These are phyloP conservation scores for Lynx canadensis DNA, from an alignment of 2,113 vertebrate genomes.

Conservation along the genomic window DNA sequence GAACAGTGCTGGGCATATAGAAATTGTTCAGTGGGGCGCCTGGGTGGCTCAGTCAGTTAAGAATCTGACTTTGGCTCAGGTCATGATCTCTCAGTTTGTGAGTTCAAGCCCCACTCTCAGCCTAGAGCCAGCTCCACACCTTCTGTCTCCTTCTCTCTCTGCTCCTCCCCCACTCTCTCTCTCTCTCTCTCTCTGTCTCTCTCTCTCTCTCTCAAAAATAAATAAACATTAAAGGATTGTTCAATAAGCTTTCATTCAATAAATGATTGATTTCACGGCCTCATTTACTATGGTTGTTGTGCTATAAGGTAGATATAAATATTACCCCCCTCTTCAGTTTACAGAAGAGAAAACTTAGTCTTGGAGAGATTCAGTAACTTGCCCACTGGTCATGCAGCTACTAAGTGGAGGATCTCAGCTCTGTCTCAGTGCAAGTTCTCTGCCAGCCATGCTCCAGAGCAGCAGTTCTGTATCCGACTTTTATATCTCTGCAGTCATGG, in stretches of 20 bases:
- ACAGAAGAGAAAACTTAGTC: slow-evolving; percentile 8
- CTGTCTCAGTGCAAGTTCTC: background rate
- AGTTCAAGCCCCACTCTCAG: no score
- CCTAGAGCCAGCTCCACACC: no score
- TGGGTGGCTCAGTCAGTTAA: no score
- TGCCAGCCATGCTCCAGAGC: background rate
- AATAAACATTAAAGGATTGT: background rate
- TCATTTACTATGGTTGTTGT: background rate
- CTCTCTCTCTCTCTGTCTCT: no score
- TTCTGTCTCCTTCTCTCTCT: no score
- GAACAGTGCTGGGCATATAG: background rate
- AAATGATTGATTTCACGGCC: background rate
- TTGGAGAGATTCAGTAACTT: background rate
- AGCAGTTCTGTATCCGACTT: background rate
- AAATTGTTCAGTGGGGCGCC: background rate
- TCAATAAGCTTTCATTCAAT: background rate
- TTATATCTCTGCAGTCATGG: background rate
- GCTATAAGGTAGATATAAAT: background rate
- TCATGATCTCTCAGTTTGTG: no score
- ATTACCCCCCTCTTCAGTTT: background rate
- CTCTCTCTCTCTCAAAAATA: no score
- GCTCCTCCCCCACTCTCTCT: no score
- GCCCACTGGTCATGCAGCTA: background rate
- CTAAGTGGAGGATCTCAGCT: background rate
- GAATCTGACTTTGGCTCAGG: no score